Conservation (phyloP, 2,113 vertebrate species). For the Engraulis encrasicolus region DNA sequence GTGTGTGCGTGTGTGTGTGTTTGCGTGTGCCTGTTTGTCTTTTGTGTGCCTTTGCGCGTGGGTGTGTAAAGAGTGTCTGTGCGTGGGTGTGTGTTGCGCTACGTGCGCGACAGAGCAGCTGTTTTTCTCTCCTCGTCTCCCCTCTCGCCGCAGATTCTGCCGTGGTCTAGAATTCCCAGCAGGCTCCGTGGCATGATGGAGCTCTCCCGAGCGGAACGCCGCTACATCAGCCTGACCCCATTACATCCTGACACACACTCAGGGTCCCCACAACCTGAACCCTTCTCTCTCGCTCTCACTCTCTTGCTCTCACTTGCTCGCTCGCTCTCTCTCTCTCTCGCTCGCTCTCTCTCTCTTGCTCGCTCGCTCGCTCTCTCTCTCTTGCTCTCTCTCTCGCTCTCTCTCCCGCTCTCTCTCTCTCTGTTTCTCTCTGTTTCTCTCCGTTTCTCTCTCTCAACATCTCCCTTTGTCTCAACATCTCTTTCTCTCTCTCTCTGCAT, state of each 20-base stretch:
- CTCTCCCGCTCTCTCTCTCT: background rate
- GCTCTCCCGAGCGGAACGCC: slow-evolving; percentile 72
- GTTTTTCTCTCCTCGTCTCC: slow-evolving; percentile 49
- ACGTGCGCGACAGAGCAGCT: background rate
- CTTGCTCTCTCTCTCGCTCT: background rate
- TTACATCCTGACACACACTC: slow-evolving; percentile 67
- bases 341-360: background rate
- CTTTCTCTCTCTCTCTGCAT: too few relatives aligned
- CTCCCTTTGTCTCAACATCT: too few relatives aligned
- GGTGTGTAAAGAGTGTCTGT: too few relatives aligned
- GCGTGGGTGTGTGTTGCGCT: background rate
- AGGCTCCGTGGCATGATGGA: slow-evolving; percentile 75
- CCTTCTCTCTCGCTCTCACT: too few relatives aligned
- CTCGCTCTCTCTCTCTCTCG: background rate
- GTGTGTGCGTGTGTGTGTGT: slow-evolving; percentile 27
- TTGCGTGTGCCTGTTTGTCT: slow-evolving; percentile 18
- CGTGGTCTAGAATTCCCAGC: slow-evolving; percentile 67
- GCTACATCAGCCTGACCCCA: slow-evolving; percentile 68
- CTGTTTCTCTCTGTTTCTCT: too few relatives aligned
- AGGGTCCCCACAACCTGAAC: slow-evolving; percentile 32
- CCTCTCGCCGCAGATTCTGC: too few relatives aligned
- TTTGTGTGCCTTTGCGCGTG: background rate
- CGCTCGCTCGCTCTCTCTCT: background rate
- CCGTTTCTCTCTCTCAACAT: too few relatives aligned
- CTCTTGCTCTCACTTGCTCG: slow-evolving; percentile 14